phyloP scores from a whole-genome alignment of 2,113 vertebrate species.

The Dendropsophus ebraccatus region DNA sequence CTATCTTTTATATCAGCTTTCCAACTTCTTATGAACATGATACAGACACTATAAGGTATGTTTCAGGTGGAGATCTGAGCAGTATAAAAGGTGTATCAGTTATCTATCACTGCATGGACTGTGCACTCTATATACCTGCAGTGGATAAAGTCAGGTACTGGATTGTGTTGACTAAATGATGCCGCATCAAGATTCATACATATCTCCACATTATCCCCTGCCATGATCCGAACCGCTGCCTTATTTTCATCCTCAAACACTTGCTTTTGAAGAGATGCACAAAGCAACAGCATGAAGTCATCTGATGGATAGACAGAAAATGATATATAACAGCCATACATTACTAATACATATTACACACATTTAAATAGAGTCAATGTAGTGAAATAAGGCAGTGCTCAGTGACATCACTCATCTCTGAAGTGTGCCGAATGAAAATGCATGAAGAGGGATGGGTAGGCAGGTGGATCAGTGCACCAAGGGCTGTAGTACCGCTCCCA shows the following conservation, averaged over 20 bases:
- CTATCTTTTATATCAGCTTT: not conserved
- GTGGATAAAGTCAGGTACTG: slow-evolving; percentile 96
- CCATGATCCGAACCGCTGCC: slow-evolving; percentile 88
- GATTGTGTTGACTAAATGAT: slow-evolving; percentile 95
- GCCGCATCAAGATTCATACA: slow-evolving; percentile 95
- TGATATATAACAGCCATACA: not conserved
- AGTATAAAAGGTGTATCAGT: not conserved
- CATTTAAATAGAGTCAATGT: too few relatives aligned
- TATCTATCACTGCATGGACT: not conserved
- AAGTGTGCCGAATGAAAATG: too few relatives aligned
- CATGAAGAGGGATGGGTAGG: too few relatives aligned
- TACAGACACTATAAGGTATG: not conserved
- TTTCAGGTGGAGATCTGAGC: not conserved
- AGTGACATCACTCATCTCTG: too few relatives aligned
- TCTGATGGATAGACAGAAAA: slow-evolving; percentile 73
- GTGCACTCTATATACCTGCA: slow-evolving; percentile 80
- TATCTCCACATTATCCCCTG: slow-evolving; percentile 98
- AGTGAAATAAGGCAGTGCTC: too few relatives aligned
- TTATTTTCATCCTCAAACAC: slow-evolving; percentile 96
- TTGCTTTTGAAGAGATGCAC: slow-evolving; percentile 92
- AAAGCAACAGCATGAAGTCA: slow-evolving; percentile 95
- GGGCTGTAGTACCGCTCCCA: too few relatives aligned
- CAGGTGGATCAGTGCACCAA: too few relatives aligned
- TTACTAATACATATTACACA: not conserved
- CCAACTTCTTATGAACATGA: not conserved